Conservation (phyloP, 1,140 invertebrate genomes). For the Cyphomyrmex costatus region DNA sequence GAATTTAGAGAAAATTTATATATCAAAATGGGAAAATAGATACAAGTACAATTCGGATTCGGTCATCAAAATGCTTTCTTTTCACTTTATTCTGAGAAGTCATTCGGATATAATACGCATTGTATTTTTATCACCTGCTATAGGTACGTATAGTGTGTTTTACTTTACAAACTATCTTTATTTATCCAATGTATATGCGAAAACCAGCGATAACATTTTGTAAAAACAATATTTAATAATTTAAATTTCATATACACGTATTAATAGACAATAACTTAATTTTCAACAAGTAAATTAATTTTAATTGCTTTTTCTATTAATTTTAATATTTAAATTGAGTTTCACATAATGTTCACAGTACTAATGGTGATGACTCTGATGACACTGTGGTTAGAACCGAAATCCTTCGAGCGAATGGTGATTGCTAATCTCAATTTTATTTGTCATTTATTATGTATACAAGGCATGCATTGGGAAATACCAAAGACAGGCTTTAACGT, state of each 20-base stretch:
- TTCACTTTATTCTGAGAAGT: conserved; percentile 83
- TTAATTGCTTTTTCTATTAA: neutral
- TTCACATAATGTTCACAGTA: conserved; percentile 76
- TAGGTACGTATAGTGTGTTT: conserved; percentile 80
- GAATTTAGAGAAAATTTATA: conserved; percentile 78
- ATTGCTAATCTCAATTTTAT: conserved; percentile 85
- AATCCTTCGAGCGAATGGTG: conserved; percentile 83
- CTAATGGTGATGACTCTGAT: conserved; percentile 85
- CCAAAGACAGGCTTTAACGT: conserved; percentile 81
- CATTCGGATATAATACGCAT: conserved; percentile 76
- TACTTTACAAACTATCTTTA: neutral
- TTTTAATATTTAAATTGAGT: neutral
- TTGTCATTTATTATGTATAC: conserved; percentile 84
- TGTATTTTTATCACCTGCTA: conserved; percentile 80
- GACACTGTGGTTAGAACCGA: conserved; percentile 84
- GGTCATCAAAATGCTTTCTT: conserved; percentile 82
- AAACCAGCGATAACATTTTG: neutral
- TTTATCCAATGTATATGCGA: neutral
- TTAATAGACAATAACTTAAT: neutral
- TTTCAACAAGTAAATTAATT: neutral
- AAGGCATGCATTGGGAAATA: conserved; percentile 83
- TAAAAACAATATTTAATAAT: neutral
- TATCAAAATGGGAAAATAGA: conserved; percentile 28
- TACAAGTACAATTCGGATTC: conserved; percentile 75
- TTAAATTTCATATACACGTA: neutral